Conservation (phyloP, 2,113 vertebrate species). For the Amphiprion ocellaris region DNA sequence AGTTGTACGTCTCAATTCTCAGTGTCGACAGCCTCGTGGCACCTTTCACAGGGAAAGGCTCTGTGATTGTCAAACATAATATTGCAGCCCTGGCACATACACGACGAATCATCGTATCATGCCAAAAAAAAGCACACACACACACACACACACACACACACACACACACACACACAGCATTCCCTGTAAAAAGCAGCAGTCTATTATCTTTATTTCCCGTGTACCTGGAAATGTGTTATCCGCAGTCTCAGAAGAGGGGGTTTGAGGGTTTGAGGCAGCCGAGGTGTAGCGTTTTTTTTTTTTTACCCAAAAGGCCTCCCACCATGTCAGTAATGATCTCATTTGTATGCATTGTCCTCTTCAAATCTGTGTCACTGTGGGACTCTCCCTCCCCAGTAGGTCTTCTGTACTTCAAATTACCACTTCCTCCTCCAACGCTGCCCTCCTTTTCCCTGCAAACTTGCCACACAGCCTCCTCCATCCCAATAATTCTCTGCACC, state of each 20-base stretch:
- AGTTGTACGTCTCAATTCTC: conserved; percentile 41
- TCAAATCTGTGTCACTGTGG: conserved; percentile 67
- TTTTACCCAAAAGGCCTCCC: conserved; percentile 45
- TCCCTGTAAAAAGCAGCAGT: conserved; percentile 21
- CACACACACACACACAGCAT: not conserved
- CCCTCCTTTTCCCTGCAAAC: conserved; percentile 8
- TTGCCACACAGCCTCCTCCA: conserved; percentile 18
- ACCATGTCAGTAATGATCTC: conserved; percentile 75
- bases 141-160: not conserved
- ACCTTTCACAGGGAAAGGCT: conserved; percentile 22
- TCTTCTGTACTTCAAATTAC: conserved; percentile 53
- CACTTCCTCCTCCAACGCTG: conserved; percentile 17
- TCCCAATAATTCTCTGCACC: conserved; percentile 22
- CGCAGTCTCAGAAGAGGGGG: conserved; percentile 7
- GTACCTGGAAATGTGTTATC: conserved; percentile 27
- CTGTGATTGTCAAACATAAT: conserved; percentile 50
- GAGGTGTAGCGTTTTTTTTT: not conserved
- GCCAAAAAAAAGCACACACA: conserved; percentile 29
- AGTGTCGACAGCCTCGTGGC: not conserved
- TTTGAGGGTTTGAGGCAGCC: not conserved
- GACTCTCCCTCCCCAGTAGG: conserved; percentile 51
- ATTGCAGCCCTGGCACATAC: not conserved
- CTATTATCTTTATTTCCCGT: conserved; percentile 40
- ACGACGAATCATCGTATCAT: conserved; percentile 13
- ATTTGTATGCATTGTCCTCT: conserved; percentile 82